Percentiles rank a stretch among this genome's conserved stretches.
These are phyloP conservation scores for Leptoclinus maculatus DNA, from an alignment of 2,797 vertebrate species.

Conservation along the genomic window DNA sequence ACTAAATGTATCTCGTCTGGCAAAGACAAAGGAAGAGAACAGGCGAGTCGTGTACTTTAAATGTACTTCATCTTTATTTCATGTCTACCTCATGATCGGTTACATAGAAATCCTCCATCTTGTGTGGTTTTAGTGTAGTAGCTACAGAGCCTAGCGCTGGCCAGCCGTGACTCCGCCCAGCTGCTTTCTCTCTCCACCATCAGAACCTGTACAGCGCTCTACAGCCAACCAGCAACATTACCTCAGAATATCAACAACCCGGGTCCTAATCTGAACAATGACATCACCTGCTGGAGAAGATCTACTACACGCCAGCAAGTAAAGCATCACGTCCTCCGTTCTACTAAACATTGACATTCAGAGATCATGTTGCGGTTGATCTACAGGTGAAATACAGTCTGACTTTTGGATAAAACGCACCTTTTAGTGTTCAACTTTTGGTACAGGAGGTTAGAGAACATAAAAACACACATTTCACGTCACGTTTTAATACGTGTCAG, in stretches of 20 bases:
- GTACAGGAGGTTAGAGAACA: conserved; percentile 90
- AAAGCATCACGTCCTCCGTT: conserved; percentile 33
- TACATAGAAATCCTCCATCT: conserved; percentile 92
- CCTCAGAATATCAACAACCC: conserved; percentile 59
- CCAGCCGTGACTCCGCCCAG: conserved; percentile 59
- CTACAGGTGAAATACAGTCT: conserved; percentile 60
- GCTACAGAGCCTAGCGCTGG: conserved; percentile 71
- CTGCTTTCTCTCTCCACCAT: conserved; percentile 67
- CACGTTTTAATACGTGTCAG: conserved; percentile 76
- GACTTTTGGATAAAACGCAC: conserved; percentile 77
- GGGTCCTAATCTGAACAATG: conserved; percentile 33
- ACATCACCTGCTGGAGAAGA: conserved; percentile 42
- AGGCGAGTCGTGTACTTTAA: conserved; percentile 79
- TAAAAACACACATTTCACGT: conserved; percentile 81
- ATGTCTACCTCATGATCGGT: conserved; percentile 92
- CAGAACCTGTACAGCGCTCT: conserved; percentile 54
- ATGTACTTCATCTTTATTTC: conserved; percentile 87
- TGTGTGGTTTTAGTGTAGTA: conserved; percentile 87
- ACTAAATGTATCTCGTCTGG: not conserved
- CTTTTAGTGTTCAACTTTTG: conserved; percentile 88
- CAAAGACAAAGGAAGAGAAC: conserved; percentile 49
- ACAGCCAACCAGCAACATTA: conserved; percentile 57
- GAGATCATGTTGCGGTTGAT: conserved; percentile 57
- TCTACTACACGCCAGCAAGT: conserved; percentile 33
- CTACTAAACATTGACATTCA: conserved; percentile 48